Evolutionary conservation across 1,140 invertebrate genomes (phyloP), one percentile per base, ranked within the genome.

Genomic region (Caenorhabditis remanei): DNA sequence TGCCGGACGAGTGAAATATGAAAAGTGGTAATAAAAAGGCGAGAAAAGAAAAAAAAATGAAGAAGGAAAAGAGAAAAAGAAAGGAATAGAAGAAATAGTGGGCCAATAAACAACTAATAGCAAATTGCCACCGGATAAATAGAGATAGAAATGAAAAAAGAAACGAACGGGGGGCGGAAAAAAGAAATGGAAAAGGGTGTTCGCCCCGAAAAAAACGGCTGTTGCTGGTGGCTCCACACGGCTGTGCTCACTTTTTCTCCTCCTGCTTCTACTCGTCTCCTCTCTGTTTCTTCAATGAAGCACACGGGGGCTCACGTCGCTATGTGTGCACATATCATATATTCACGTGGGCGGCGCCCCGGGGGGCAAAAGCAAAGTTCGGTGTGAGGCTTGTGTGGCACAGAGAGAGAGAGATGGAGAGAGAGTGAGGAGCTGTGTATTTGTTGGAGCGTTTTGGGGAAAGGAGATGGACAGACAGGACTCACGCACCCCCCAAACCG

Each of bases 311-410:
- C 71, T 79, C 71, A 79, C 71, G 71, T 79, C 71, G 71, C 71
- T 79, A 79, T 79, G 71, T 79, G 71, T 79, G 71, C 71, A 79
- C 71, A 79, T 79, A 79, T 79, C 71, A 79, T 79, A 79, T 79
- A 79, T 79, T 79, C 71, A 79, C 71, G 71, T 79, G 71, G 71
- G 71, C 71, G 71, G 71, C 71, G 71, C 46, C 71, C 71, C 71
- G 71, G 46, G 71, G 71, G 71, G 61, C 24, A 41, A 79, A 71
- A 79, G 71, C 71, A 79, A 79, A 79, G 71, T 79, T 79, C 71
- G 46, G 21, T 40, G n/a, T 79, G 13, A 53, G 6, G 32, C n/a
- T 4, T 48, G 46, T 5, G 71, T 58, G 56, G 56, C 56, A 58
- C 56, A 58, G 11, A 65, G 50, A 53, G 50, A 11, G 50, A 50